Evolutionary conservation across 2,113 vertebrate genomes (phyloP), one percentile per base, ranked within the genome.

Genomic region (Lepisosteus oculatus): DNA sequence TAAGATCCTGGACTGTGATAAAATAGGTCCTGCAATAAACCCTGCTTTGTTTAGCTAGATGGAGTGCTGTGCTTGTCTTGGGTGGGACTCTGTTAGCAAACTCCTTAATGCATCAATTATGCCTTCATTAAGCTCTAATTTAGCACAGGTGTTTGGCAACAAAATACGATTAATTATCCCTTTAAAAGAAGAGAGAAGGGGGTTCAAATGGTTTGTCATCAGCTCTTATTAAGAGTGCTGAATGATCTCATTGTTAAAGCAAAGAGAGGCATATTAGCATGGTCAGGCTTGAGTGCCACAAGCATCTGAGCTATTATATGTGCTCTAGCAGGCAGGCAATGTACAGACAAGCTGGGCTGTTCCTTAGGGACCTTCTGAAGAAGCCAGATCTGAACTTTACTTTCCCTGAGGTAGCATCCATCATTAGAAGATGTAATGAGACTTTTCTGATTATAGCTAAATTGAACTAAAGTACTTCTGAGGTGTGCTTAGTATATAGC

Each of bases 141-240:
- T 66, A 51, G 62, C 68, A 74, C 72, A 77, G 72, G 72, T 77
- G 68, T 62, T 74, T 73, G 68, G 55, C 76, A 74, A 29, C 57
- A 42, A 62, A 74, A 65, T 70, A 17, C 13, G 56, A 55, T 61
- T 77, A 54, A 77, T 77, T 74, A 74, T 41, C 54, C 65, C 64
- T 14, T 51, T 17, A 54, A 43, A 15, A 57, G 61, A 54, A 29
- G 15, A 15, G 51, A 43, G 11, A 3, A 29, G 55, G 43, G 63
- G 64, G 44, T 15, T 55, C 57, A 43, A 65, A 45, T 29, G 43
- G 54, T 43, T 55, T 77, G 68, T 77, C 45, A 42, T 74, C 76
- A 73, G 71, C 44, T 73, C 63, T 77, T 71, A 73, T 71, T 77
- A 68, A 29, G 76, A 67, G 43, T 57, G 59, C 15, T 74, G 72